A percentile compares a stretch with the other conserved stretches of the same genome.
These are phyloP conservation scores for Haliclona indistincta DNA, from an alignment of 37 sponge, comb jelly and placozoan species.

Conservation along the genomic window DNA sequence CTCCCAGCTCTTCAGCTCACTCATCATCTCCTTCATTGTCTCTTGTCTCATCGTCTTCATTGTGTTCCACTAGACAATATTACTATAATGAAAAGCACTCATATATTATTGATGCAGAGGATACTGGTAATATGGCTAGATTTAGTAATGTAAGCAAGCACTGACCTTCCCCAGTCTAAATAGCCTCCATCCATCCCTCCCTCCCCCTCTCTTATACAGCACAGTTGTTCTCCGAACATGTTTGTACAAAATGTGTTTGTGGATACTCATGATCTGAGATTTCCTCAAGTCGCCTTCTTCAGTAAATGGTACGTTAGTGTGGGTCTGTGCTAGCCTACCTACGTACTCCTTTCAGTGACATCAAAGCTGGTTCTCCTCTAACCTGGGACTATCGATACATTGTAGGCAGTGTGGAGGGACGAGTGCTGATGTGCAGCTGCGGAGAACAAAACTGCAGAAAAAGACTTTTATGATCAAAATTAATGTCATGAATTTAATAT, in stretches of 20 bases:
- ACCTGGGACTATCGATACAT: slow-evolving; percentile 95
- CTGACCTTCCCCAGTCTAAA: not conserved
- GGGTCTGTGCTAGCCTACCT: too few relatives aligned
- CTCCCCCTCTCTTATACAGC: slow-evolving; percentile 45
- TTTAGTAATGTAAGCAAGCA: slow-evolving; percentile 76
- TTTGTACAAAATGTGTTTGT: slow-evolving; percentile 96
- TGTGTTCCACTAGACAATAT: too few relatives aligned
- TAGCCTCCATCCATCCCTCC: not conserved
- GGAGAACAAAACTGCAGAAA: slow-evolving; percentile 73
- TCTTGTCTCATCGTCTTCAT: too few relatives aligned
- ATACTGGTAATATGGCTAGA: slow-evolving; percentile 80
- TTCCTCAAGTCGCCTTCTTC: slow-evolving; percentile 93
- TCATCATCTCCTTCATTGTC: too few relatives aligned
- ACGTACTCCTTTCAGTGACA: slow-evolving; percentile 34
- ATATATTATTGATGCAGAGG: slow-evolving; percentile 86
- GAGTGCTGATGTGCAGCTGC: slow-evolving; percentile 73
- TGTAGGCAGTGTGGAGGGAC: slow-evolving; percentile 83
- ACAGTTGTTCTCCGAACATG: slow-evolving; percentile 88
- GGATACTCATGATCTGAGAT: slow-evolving; percentile 89
- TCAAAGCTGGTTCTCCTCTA: slow-evolving; percentile 81
- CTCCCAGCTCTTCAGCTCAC: too few relatives aligned
- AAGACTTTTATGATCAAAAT: slow-evolving; percentile 57
- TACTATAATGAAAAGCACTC: slow-evolving; percentile 41
- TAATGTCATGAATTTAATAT: not conserved
- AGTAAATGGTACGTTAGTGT: slow-evolving; percentile 48